Conservation (phyloP, 2,113 vertebrate species). For the Kryptolebias marmoratus region DNA sequence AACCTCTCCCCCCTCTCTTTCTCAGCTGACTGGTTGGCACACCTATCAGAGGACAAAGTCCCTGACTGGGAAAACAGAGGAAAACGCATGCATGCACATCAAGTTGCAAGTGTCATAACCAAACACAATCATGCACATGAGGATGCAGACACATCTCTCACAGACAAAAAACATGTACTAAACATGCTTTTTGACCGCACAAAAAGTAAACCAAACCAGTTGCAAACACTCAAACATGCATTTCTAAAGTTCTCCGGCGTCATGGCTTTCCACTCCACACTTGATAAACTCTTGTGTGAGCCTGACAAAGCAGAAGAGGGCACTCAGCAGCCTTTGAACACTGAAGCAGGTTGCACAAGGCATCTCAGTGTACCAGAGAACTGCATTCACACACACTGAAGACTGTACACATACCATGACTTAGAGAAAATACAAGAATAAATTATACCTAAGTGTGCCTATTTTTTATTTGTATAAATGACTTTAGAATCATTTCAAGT, state of each 20-base stretch:
- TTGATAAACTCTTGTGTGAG: constrained; percentile 70
- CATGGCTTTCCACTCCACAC: constrained; percentile 58
- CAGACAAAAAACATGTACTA: not conserved
- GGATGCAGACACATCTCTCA: constrained; percentile 9
- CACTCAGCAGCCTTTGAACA: constrained; percentile 75
- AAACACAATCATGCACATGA: constrained; percentile 41
- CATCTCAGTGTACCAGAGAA: constrained; percentile 44
- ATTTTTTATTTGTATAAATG: too few relatives aligned
- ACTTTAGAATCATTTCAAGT: too few relatives aligned
- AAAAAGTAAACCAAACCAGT: constrained; percentile 4
- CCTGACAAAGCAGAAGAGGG: constrained; percentile 75
- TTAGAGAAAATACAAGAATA: not conserved
- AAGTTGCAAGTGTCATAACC: constrained; percentile 29
- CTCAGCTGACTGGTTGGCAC: constrained; percentile 78
- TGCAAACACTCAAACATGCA: constrained; percentile 33
- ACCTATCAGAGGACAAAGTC: constrained; percentile 75
- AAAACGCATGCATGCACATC: constrained; percentile 37
- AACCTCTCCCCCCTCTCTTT: constrained; percentile 11
- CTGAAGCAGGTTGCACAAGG: constrained; percentile 63
- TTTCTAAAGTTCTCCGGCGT: constrained; percentile 54
- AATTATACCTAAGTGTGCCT: too few relatives aligned
- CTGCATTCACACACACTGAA: constrained; percentile 30
- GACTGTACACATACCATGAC: not conserved
- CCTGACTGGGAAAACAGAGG: constrained; percentile 32
- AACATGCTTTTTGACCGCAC: not conserved